Conservation (phyloP, 2,888 invertebrate genomes). For the Cerastis rubricosa region DNA sequence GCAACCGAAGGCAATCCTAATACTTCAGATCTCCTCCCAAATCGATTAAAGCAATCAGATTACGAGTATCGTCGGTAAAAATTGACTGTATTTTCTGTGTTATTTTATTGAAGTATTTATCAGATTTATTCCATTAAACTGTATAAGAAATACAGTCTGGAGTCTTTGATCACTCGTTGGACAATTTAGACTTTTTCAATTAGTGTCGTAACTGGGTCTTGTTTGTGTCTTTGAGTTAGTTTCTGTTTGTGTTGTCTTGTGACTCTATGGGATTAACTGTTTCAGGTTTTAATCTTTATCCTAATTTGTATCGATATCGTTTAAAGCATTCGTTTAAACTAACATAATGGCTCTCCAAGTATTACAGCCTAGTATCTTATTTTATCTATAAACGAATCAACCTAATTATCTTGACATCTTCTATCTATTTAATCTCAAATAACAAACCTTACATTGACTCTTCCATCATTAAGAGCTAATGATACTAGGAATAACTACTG, state of each 20-base stretch:
- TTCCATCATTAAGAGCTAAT: background rate
- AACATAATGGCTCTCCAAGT: background rate
- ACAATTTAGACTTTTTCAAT: slow-evolving; percentile 25
- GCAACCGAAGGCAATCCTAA: slow-evolving; percentile 34
- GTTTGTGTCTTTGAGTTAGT: slow-evolving; percentile 6
- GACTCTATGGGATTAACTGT: background rate
- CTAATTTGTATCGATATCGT: background rate
- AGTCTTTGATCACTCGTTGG: slow-evolving; percentile 12
- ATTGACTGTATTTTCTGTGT: slow-evolving; percentile 32
- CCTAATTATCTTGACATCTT: background rate
- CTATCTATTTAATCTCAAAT: background rate
- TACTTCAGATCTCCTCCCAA: slow-evolving; percentile 40
- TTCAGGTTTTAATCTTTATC: background rate
- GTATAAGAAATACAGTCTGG: slow-evolving; percentile 24
- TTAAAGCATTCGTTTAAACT: background rate
- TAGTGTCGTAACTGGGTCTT: slow-evolving; percentile 1
- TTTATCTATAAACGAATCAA: background rate
- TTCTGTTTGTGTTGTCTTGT: background rate
- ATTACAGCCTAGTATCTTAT: background rate
- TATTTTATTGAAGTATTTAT: slow-evolving; percentile 42
- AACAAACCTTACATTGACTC: background rate
- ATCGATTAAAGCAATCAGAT: slow-evolving; percentile 54
- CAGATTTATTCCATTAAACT: slow-evolving; percentile 35
- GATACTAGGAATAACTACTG: background rate
- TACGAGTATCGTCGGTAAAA: slow-evolving; percentile 33